Evolutionary conservation across 1,140 invertebrate genomes (phyloP), one percentile per base, ranked within the genome.

Genomic region (Philopotamus ludificatus): DNA sequence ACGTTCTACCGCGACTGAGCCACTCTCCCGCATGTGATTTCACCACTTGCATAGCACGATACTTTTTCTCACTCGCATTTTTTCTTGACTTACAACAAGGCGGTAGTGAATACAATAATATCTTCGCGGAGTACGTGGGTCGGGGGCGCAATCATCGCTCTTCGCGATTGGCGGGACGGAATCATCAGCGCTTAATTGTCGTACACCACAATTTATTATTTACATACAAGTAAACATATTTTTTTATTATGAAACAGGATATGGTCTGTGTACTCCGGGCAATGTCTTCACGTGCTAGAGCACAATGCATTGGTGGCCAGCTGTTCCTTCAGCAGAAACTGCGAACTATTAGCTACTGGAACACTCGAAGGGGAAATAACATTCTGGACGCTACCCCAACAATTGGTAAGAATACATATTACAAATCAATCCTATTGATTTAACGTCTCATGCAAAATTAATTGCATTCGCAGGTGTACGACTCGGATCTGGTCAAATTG

Each of bases 261-360:
- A 61, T 74, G 77, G 82, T 76, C 71, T 74, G 82, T 80, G 72
- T 77, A 81, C 74, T 74, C 75, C 21, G 83, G 82, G 8, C 74
- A 80, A 51, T 86, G 84, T 72, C 69, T 85, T 2, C 79, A 84
- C 65, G 83, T 86, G 0, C 63, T 86, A 41, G 84, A 86, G 70
- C 84, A 85, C 65, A 77, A 82, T 51, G 81, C 80, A 55, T 77
- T 85, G 2, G 79, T 85, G 1, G 85, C 84, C 3, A 76, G 76
- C 42, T 85, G 84, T 69, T 80, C 82, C 25, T 79, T 85, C 79
- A 74, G 67, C 21, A 67, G 72, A 12, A 77, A 82, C 70, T 79
- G 80, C 42, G 74, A 84, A 15, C 75, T 85, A 12, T 18, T 70
- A 49, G 79, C 81, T 12, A 84, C 81, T 70, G 84, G 83, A 73